These are phyloP conservation scores for Pegoplata infirma DNA, from an alignment of 2,888 invertebrate species.

Conservation along the genomic window DNA sequence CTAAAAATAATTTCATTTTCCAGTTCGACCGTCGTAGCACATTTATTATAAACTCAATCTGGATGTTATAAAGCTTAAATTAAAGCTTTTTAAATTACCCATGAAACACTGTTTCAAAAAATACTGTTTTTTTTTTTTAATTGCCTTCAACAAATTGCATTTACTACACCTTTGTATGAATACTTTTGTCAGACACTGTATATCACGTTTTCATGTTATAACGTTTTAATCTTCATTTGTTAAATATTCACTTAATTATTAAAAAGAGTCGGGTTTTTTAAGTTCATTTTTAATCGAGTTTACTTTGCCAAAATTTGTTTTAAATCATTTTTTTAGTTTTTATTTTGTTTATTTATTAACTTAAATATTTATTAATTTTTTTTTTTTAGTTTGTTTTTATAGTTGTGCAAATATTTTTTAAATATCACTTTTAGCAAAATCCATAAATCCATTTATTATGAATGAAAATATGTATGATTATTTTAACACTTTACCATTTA, in stretches of 20 bases:
- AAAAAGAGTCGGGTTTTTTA: slow-evolving; percentile 1
- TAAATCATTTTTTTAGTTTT: too few species aligned
- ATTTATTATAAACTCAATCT: too few species aligned
- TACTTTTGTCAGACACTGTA: too few species aligned
- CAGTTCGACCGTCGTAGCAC: too few species aligned
- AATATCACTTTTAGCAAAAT: slow-evolving; percentile 41
- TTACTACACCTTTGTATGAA: too few species aligned
- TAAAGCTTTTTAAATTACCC: too few species aligned
- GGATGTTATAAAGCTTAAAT: too few species aligned
- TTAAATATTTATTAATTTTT: background rate
- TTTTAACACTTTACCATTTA: slow-evolving; percentile 9
- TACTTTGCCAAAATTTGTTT: too few species aligned
- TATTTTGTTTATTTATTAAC: background rate
- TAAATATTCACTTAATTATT: background rate
- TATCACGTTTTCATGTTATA: background rate
- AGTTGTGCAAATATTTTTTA: slow-evolving; percentile 35
- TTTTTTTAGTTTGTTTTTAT: background rate
- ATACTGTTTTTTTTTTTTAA: too few species aligned
- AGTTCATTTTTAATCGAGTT: background rate
- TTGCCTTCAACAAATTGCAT: too few species aligned
- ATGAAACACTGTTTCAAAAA: too few species aligned
- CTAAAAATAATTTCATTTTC: too few species aligned
- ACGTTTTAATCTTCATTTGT: background rate
- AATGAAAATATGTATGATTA: background rate
- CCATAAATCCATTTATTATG: slow-evolving; percentile 15